Percentiles rank a stretch among this genome's conserved stretches.
Conservation (phyloP, 92 coral and sea anemone species). For the Epizoanthus fatuus region DNA sequence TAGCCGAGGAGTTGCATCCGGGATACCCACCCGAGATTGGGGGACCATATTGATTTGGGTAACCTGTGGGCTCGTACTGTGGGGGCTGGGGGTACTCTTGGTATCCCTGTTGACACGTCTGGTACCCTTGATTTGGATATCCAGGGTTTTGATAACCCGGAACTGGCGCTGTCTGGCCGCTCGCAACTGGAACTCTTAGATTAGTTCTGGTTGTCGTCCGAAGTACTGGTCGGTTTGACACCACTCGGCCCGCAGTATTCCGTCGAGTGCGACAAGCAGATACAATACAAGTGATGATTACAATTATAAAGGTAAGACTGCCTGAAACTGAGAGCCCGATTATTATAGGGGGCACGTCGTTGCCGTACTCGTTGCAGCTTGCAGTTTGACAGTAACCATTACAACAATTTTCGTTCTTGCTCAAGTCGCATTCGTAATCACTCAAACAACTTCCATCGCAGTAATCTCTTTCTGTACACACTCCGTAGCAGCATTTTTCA, state of each 20-base stretch:
- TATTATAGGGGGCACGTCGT: background rate
- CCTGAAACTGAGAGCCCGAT: slow-evolving; percentile 17
- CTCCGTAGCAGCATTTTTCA: slow-evolving; percentile 14
- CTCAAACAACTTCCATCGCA: slow-evolving; percentile 12
- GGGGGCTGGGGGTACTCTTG: slow-evolving; percentile 37
- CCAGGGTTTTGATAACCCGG: slow-evolving; percentile 18
- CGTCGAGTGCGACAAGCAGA: slow-evolving; percentile 35
- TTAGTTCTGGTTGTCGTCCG: slow-evolving; percentile 6
- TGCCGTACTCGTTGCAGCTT: no score
- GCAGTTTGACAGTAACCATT: slow-evolving; percentile 8
- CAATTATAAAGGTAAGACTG: background rate
- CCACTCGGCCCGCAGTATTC: slow-evolving; percentile 10
- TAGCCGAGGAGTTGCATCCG: background rate
- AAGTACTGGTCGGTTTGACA: slow-evolving; percentile 6
- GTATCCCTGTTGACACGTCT: slow-evolving; percentile 23
- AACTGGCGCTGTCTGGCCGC: background rate
- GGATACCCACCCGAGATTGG: background rate
- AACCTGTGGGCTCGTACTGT: background rate
- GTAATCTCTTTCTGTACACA: slow-evolving; percentile 24
- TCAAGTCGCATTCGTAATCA: slow-evolving; percentile 16
- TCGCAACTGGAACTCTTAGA: background rate
- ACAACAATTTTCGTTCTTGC: slow-evolving; percentile 20
- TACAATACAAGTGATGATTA: background rate
- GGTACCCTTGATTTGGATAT: slow-evolving; percentile 17
- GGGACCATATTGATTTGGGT: background rate